phyloP scores from a whole-genome alignment of 1,140 invertebrate genomes.

The Homarus americanus region DNA sequence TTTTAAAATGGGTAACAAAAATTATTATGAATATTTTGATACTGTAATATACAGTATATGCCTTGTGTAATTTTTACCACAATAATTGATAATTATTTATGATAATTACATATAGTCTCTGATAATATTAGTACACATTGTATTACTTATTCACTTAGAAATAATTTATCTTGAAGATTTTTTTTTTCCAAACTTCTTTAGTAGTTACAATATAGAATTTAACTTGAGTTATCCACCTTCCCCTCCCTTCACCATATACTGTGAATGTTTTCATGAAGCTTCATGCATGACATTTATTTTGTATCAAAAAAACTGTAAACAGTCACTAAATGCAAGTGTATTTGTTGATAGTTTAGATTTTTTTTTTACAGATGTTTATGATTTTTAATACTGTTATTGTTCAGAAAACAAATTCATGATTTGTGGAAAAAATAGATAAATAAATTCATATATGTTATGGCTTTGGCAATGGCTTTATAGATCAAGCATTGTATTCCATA shows the following conservation, averaged over 20 bases:
- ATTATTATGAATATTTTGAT: too few relatives aligned
- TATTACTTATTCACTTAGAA: too few relatives aligned
- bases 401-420: neutral
- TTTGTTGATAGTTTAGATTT: neutral
- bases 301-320: neutral
- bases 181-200: too few relatives aligned
- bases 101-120: too few relatives aligned
- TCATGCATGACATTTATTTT: neutral
- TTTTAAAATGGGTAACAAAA: too few relatives aligned
- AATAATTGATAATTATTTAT: too few relatives aligned
- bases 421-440: neutral
- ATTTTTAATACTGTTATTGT: neutral
- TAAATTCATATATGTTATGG: neutral
- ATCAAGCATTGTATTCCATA: neutral
- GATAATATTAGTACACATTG: too few relatives aligned
- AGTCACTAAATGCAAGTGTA: neutral
- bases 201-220: too few relatives aligned
- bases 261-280: too few relatives aligned
- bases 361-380: neutral
- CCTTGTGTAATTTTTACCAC: too few relatives aligned
- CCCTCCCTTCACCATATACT: neutral
- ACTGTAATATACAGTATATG: too few relatives aligned
- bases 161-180: too few relatives aligned
- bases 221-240: neutral
- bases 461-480: conserved; percentile 48